Conservation (phyloP, 2,888 invertebrate genomes). For the Rosalia funebris region DNA sequence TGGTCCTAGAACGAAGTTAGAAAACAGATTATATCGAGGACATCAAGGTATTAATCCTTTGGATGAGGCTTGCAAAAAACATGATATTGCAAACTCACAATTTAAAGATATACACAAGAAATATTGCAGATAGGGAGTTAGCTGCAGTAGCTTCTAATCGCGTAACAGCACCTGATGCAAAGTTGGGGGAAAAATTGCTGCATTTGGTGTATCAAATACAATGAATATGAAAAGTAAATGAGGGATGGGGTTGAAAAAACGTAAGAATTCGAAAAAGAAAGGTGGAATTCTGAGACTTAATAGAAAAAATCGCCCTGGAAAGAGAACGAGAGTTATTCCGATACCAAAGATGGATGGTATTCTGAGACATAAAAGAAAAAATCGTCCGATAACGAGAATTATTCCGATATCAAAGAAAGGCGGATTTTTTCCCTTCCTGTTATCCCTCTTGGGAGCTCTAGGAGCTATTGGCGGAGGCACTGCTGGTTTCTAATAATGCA, state of each 20-base stretch:
- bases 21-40: conserved; percentile 49
- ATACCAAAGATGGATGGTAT: background rate
- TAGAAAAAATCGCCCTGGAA: no score
- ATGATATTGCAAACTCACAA: conserved; percentile 54
- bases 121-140: no score
- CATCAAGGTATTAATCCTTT: conserved; percentile 56
- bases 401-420: background rate
- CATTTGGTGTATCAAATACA: conserved; percentile 41
- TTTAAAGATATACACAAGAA: conserved; percentile 38
- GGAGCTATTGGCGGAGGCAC: background rate
- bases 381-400: background rate
- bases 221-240: conserved; percentile 52
- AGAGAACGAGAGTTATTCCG: background rate
- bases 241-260: conserved; percentile 41
- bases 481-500: conserved; percentile 1
- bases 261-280: background rate
- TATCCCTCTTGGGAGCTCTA: background rate
- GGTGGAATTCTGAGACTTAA: conserved; percentile 31
- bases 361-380: no score
- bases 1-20: conserved; percentile 48
- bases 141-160: conserved; percentile 47
- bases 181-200: conserved; percentile 45
- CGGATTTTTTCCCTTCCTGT: conserved; percentile 1
- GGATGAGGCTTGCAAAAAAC: conserved; percentile 54
- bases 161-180: conserved; percentile 43